Evolutionary conservation across 2,888 invertebrate species (phyloP), one percentile per base, ranked within the genome.

Genomic region (Heliconius erato): DNA sequence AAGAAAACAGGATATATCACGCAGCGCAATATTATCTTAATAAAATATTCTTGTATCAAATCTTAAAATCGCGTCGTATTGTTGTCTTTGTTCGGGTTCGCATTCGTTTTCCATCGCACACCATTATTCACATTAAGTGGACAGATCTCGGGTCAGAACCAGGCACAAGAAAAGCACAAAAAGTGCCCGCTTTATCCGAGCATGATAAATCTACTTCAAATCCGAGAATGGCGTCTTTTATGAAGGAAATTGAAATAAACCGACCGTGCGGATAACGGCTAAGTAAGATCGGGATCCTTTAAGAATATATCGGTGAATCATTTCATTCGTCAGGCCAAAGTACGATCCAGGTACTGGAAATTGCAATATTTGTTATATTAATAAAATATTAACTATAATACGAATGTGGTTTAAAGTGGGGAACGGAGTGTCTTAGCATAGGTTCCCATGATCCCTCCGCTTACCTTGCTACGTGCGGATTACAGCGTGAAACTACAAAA

Each of bases 121-220:
- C 95, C 95, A 96, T 96, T 96, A 95, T 96, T 96, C 95, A 96
- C 95, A 96, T 95, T 96, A 96, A 96, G 95, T 96, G 95, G 95
- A 95, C 95, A 95, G 95, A 96, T 96, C 95, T 94, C 95, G 96
- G 96, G 96, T 96, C 96, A 96, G 95, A 95, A 94, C 94, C 96
- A 95, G 95, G 95, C 95, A 95, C 89, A 94, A 95, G 95, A 95
- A 95, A 95, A 96, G 95, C 95, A 95, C 96, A 96, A 96, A 96
- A 96, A 96, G 95, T 95, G 94, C 95, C 94, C 95, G 95, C 94
- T 96, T 96, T 96, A 96, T 96, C 95, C 96, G 94, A 95, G 94
- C 96, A 96, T 96, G 95, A 96, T 96, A 96, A 96, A 96, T 96
- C 95, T 96, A 95, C 96, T 96, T 96, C 96, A 96, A 96, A 96